These are phyloP conservation scores for Gorsachius goisagi DNA, from an alignment of 2,113 vertebrate species.

Conservation along the genomic window DNA sequence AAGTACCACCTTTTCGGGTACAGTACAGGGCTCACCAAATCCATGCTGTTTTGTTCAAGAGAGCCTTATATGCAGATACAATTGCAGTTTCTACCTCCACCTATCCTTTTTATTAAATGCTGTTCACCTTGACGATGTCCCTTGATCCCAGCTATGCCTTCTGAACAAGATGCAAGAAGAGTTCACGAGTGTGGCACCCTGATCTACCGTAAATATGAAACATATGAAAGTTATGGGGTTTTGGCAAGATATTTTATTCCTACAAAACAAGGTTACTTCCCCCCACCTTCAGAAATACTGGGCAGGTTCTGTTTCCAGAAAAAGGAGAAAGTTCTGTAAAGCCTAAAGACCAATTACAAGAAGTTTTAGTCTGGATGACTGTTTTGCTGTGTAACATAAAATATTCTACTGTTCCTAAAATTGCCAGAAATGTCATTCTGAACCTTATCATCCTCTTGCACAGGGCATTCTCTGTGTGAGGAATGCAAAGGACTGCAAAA, in stretches of 20 bases:
- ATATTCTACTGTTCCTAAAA: neutral
- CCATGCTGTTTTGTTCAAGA: neutral
- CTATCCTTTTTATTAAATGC: neutral
- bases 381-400: neutral
- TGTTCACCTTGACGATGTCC: neutral
- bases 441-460: neutral
- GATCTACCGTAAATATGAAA: neutral
- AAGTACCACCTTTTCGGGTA: neutral
- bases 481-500: neutral
- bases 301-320: neutral
- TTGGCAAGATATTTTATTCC: neutral
- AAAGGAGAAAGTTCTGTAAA: neutral
- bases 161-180: neutral
- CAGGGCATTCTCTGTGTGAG: neutral
- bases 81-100: neutral
- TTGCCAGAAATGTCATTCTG: neutral
- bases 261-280: neutral
- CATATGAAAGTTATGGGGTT: accelerated
- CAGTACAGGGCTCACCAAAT: neutral
- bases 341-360: neutral
- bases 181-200: neutral
- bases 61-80: neutral
- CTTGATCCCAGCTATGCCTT: neutral
- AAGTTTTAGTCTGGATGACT: neutral
- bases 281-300: accelerated